Evolutionary conservation across 2,113 vertebrate species (phyloP).

Genomic region (Colinus virginianus): DNA sequence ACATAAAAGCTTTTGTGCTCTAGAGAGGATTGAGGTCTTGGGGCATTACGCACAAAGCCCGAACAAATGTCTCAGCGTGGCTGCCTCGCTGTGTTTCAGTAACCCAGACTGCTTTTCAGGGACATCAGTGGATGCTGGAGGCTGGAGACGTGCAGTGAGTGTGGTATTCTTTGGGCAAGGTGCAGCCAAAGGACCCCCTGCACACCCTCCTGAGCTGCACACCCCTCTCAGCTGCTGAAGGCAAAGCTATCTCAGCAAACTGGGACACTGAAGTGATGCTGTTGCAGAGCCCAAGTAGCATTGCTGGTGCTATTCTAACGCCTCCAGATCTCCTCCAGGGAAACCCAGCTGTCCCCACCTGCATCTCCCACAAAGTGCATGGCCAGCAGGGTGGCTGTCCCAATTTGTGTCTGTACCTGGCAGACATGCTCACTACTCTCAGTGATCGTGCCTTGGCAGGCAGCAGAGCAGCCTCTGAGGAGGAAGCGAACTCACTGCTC

Average conservation of each 20-base stretch:
- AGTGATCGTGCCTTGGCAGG: neutral
- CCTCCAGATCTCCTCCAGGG: rapidly evolving
- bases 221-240: neutral
- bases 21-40: neutral
- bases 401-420: neutral
- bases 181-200: rapidly evolving
- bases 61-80: neutral
- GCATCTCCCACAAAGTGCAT: rapidly evolving
- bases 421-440: neutral
- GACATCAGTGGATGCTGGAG: rapidly evolving
- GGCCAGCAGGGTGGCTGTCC: neutral
- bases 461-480: neutral
- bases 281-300: neutral
- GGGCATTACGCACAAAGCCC: neutral
- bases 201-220: neutral
- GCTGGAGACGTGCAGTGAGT: rapidly evolving
- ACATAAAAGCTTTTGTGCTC: neutral
- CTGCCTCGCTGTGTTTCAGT: rapidly evolving
- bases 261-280: rapidly evolving
- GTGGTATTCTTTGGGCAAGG: neutral
- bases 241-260: neutral
- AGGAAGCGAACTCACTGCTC: neutral
- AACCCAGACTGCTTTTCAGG: neutral
- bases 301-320: neutral
- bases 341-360: neutral